Conservation (phyloP, 2,888 invertebrate species). For the Eristalis pertinax region DNA sequence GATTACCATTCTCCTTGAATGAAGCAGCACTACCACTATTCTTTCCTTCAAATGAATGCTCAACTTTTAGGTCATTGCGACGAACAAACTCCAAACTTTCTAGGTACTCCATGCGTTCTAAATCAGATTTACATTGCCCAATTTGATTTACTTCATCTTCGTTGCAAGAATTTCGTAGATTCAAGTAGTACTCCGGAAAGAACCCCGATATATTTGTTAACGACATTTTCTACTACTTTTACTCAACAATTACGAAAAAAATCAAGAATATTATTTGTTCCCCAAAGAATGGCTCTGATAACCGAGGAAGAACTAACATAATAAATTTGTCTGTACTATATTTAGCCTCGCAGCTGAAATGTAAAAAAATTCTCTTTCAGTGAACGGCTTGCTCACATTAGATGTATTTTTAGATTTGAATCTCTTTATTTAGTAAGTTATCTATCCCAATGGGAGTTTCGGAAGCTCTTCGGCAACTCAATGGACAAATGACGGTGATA, state of each 20-base stretch:
- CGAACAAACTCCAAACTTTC: slow-evolving; percentile 82
- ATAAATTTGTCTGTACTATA: slow-evolving; percentile 32
- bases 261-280: slow-evolving; percentile 1
- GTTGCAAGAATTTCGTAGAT: slow-evolving; percentile 81
- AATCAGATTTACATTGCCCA: slow-evolving; percentile 84
- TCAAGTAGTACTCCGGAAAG: slow-evolving; percentile 86
- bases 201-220: slow-evolving; percentile 81
- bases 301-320: slow-evolving; percentile 33
- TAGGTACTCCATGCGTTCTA: slow-evolving; percentile 86
- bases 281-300: not conserved
- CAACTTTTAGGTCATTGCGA: slow-evolving; percentile 82
- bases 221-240: slow-evolving; percentile 74
- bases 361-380: slow-evolving; percentile 46
- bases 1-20: slow-evolving; percentile 88
- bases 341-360: slow-evolving; percentile 40
- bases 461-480: too few species aligned
- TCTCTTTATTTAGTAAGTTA: slow-evolving; percentile 5
- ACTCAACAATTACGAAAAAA: not conserved
- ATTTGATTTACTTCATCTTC: slow-evolving; percentile 86
- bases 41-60: slow-evolving; percentile 82
- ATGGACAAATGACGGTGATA: too few species aligned
- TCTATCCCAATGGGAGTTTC: too few species aligned
- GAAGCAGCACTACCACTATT: slow-evolving; percentile 84
- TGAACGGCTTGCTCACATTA: slow-evolving; percentile 31
- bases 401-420: slow-evolving; percentile 44